Evolutionary conservation across 1,140 invertebrate genomes (phyloP).

Genomic region (Eupristina koningsbergeri): DNA sequence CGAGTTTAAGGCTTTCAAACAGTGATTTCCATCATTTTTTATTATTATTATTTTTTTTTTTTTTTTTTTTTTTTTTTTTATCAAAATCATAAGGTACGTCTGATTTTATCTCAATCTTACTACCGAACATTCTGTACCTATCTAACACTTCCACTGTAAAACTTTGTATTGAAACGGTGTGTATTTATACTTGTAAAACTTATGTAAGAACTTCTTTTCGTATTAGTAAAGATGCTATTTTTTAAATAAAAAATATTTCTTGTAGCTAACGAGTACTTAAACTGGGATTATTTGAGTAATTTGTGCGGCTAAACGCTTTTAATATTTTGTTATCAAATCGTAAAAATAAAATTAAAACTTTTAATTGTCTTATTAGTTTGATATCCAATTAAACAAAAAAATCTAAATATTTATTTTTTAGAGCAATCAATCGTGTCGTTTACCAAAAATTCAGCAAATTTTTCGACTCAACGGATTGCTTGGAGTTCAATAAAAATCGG

Average conservation of each 20-base stretch:
- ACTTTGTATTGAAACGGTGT: background rate
- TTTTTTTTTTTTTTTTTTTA: too few species aligned
- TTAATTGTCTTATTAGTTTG: too few species aligned
- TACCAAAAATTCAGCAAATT: background rate
- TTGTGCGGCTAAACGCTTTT: background rate
- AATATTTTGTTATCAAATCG: background rate
- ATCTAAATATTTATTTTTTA: too few species aligned
- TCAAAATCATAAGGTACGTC: background rate
- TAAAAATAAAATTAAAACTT: too few species aligned
- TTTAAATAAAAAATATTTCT: background rate
- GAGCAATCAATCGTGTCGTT: too few species aligned
- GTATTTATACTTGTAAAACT: background rate
- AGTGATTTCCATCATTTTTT: background rate
- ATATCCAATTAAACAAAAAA: too few species aligned
- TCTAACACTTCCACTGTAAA: background rate
- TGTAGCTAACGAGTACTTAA: background rate
- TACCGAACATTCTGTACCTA: background rate
- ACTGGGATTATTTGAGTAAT: background rate
- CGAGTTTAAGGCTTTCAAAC: background rate
- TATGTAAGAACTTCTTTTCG: background rate
- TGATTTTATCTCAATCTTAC: background rate
- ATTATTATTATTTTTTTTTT: too few species aligned
- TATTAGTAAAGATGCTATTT: background rate
- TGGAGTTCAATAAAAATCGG: background rate
- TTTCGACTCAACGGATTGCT: background rate